These are phyloP conservation scores for Mactromeris polynyma DNA, from an alignment of 2,888 invertebrate species.

Conservation along the genomic window DNA sequence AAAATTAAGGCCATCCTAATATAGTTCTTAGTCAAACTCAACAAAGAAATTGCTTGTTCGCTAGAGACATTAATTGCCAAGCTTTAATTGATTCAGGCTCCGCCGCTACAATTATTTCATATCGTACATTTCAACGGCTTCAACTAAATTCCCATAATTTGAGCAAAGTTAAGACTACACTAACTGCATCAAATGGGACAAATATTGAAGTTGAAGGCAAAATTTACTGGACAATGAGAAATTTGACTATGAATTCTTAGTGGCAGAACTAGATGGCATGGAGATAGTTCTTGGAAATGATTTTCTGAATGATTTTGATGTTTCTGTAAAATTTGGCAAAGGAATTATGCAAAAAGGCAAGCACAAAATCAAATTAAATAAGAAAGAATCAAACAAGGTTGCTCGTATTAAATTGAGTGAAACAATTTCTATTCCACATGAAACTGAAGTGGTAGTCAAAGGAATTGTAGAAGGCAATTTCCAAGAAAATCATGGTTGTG, in stretches of 20 bases:
- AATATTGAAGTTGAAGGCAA: not conserved
- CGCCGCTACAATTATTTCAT: slow-evolving; percentile 4
- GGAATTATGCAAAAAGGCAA: slow-evolving; percentile 34
- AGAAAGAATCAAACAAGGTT: not conserved
- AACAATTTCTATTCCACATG: slow-evolving; percentile 16
- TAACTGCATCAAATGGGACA: not conserved
- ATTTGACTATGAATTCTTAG: slow-evolving; percentile 30
- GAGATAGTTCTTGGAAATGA: slow-evolving; percentile 57
- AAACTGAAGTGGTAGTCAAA: slow-evolving; percentile 25
- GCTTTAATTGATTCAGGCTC: slow-evolving; percentile 19
- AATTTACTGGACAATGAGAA: not conserved
- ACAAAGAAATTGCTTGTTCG: slow-evolving; percentile 3
- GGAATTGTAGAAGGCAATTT: slow-evolving; percentile 17
- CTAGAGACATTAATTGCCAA: not conserved
- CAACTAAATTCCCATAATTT: not conserved
- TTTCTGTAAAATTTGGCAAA: slow-evolving; percentile 45
- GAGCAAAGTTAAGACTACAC: not conserved
- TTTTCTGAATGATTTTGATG: slow-evolving; percentile 57
- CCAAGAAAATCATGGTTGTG: not conserved
- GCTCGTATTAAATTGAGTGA: slow-evolving; percentile 26
- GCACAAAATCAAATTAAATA: not conserved
- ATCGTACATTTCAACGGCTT: not conserved
- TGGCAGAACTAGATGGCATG: slow-evolving; percentile 57
- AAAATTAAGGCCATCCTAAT: not conserved
- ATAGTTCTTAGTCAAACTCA: not conserved